Base-by-base conservation (phyloP, 2,113 vertebrate species). In the Crocuta crocuta region DNA sequence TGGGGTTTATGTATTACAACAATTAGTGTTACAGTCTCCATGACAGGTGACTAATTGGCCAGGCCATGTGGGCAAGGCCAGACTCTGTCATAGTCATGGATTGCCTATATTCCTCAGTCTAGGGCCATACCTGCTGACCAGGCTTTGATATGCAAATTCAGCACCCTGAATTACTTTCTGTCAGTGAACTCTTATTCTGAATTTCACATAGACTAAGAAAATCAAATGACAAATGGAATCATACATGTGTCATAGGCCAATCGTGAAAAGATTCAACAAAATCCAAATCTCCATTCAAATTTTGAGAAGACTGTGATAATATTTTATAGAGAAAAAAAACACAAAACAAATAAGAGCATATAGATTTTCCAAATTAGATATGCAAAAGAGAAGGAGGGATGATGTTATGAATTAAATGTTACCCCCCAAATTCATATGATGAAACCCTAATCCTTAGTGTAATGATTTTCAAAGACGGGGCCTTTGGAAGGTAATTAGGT, bases 281-380 rank as follows among this genome's bases (percentile, higher is more conserved):
- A 85, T 55, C 33, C 35, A 73, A 96, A 92, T 76, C 17, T 23
- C 39, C 48, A 70, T 26, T 85, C 28, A 86, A 70, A 31, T n/a
- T 95, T n/a, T 70, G 23, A 73, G 23, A 95, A 84, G 53, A 93
- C 35, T 92, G 73, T 50, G 45, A 33, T 68, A 43, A 9, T 58
- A 48, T 68, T 95, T 85, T 94, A 80, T 39, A 45, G 70, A 35
- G 26, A 16, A 33, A 74, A 74, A 92, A 78, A 28, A 17, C 31
- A 33, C 28, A 45, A 96, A 95, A 90, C 23, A 91, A 85, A 94
- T 65, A 26, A 66, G 2, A 88, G 39, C 31, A 89, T 58, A 81
- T 7, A 95, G 53, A 89, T 58, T 91, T 92, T 97, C 15, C 53
- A 95, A 89, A 93, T 92, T 19, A 92, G 93, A 97, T 80, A 93